A percentile compares a stretch with the other conserved stretches of the same genome.
Evolutionary conservation across 1,140 invertebrate genomes (phyloP).

Genomic region (Chrysopa pallens): DNA sequence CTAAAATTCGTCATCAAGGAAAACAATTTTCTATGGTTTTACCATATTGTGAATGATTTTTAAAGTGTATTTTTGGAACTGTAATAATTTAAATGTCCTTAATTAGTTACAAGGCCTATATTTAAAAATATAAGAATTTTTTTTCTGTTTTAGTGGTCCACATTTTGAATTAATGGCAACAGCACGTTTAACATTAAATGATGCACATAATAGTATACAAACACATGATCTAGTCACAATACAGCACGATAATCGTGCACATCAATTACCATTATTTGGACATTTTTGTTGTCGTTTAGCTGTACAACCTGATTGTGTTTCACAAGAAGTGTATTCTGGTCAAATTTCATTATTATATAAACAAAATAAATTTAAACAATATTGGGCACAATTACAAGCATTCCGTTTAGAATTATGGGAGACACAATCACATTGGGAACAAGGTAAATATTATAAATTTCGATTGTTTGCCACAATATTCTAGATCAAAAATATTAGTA

Average conservation of each 20-base stretch:
- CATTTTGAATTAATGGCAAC: conserved; percentile 50
- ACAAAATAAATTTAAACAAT: conserved; percentile 6
- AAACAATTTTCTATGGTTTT: no score
- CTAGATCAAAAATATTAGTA: no score
- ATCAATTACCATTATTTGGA: conserved; percentile 47
- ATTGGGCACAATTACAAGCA: conserved; percentile 20
- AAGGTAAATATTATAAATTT: no score
- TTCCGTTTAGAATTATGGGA: conserved; percentile 22
- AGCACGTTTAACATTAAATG: conserved; percentile 37
- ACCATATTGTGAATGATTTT: no score
- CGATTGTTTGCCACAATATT: no score
- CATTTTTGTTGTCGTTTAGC: conserved; percentile 56
- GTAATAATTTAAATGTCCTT: no score
- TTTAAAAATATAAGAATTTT: no score
- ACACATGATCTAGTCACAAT: conserved; percentile 27
- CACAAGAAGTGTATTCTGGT: conserved; percentile 32
- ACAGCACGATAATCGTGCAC: conserved; percentile 26
- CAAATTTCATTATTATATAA: conserved; percentile 25
- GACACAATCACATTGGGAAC: conserved; percentile 23
- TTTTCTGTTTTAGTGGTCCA: conserved; percentile 32
- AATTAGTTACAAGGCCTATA: no score
- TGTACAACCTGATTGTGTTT: conserved; percentile 41
- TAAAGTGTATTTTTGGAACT: no score
- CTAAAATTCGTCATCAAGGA: no score
- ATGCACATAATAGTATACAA: conserved; percentile 35